Conservation (phyloP, 2,888 invertebrate genomes). For the Tipula vernalis region DNA sequence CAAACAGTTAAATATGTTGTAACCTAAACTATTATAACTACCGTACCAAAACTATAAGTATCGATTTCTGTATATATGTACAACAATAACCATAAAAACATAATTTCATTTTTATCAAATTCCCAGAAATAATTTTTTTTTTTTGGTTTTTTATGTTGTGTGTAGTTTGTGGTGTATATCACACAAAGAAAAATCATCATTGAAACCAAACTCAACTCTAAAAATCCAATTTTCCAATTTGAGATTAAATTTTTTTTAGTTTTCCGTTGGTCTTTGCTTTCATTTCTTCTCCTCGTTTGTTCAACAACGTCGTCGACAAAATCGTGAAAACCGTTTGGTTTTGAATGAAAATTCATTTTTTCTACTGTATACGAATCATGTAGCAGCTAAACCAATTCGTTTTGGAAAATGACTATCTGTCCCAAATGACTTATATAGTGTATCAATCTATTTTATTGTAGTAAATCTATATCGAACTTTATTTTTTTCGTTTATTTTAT, state of each 20-base stretch:
- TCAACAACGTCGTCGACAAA: neutral
- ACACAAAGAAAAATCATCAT: neutral
- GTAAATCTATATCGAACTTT: constrained; percentile 6
- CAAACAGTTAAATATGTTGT: too few relatives aligned
- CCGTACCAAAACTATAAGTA: neutral
- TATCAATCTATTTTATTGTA: constrained; percentile 11
- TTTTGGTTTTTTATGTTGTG: neutral
- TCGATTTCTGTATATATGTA: neutral
- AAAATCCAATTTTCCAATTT: constrained; percentile 4
- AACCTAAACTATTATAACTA: too few relatives aligned
- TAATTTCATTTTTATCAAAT: neutral
- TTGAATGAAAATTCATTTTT: neutral
- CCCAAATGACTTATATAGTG: constrained; percentile 10
- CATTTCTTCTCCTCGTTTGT: neutral
- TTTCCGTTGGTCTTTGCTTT: neutral
- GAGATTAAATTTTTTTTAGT: neutral
- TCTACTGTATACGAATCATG: neutral
- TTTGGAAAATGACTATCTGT: constrained; percentile 10
- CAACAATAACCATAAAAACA: neutral
- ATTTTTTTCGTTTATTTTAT: neutral
- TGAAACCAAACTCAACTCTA: neutral
- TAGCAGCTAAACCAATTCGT: neutral
- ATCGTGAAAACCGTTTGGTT: neutral
- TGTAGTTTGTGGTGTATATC: neutral
- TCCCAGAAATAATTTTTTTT: neutral